A percentile compares a stretch with the other conserved stretches of the same genome.
Evolutionary conservation across 2,113 vertebrate genomes (phyloP).

Genomic region (Phylloscopus trochiloides): DNA sequence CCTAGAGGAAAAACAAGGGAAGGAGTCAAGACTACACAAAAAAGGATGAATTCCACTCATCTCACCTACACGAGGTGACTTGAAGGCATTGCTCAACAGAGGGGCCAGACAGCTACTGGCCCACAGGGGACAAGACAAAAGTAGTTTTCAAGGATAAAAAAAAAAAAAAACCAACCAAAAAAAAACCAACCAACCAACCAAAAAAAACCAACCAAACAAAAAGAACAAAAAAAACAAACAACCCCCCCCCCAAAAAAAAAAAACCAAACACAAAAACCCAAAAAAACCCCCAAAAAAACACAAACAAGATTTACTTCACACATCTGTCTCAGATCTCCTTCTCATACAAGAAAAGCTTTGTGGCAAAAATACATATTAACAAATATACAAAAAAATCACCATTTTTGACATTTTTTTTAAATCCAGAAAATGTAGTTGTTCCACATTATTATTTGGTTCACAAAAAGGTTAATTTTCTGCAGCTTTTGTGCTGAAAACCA

Average conservation of each 20-base stretch:
- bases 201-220: no score
- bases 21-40: neutral
- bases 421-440: neutral
- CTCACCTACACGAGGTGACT: neutral
- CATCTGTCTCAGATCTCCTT: neutral
- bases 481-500: neutral
- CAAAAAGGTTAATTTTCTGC: neutral
- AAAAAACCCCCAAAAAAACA: no score
- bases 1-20: neutral
- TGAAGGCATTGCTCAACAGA: neutral
- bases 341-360: neutral
- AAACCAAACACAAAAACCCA: no score
- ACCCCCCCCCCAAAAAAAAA: no score
- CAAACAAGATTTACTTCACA: neutral
- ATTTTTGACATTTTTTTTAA: neutral
- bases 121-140: neutral
- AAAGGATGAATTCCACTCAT: neutral
- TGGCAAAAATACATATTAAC: neutral
- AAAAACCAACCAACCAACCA: no score
- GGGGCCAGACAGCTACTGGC: neutral
- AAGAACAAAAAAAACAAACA: no score
- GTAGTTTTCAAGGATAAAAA: neutral
- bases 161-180: neutral
- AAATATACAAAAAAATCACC: neutral
- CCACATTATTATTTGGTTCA: neutral